A percentile compares a stretch with the other conserved stretches of the same genome.
Evolutionary conservation across 2,888 invertebrate genomes (phyloP).

Genomic region (Hipparchia sbordonii): DNA sequence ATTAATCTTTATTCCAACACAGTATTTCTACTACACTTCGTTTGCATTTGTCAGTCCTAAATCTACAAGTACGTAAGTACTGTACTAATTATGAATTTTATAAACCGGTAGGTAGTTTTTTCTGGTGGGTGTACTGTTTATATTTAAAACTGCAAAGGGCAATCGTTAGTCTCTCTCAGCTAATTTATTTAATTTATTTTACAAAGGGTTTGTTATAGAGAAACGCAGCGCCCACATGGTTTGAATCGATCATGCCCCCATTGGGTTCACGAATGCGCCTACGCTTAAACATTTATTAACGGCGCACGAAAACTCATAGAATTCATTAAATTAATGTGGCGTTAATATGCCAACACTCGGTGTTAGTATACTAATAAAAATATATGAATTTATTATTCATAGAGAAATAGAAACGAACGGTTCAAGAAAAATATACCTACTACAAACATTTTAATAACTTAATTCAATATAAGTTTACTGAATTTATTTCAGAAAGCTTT

Average conservation of each 20-base stretch:
- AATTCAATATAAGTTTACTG: neutral
- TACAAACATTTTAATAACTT: neutral
- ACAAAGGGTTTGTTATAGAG: constrained; percentile 77
- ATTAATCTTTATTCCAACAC: too few relatives aligned
- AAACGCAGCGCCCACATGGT: constrained; percentile 68
- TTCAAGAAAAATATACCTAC: neutral
- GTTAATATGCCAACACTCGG: constrained; percentile 18
- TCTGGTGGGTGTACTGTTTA: constrained; percentile 44
- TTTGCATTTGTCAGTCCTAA: too few relatives aligned
- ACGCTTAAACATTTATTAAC: constrained; percentile 28
- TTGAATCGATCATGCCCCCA: constrained; percentile 74
- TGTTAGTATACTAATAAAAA: constrained; percentile 10
- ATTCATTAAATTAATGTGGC: constrained; percentile 20
- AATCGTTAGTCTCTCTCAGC: constrained; percentile 64
- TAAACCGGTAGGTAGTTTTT: neutral
- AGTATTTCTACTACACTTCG: too few relatives aligned
- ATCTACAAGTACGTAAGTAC: too few relatives aligned
- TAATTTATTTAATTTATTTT: constrained; percentile 65
- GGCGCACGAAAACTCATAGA: constrained; percentile 24
- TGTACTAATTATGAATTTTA: neutral
- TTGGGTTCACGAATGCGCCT: constrained; percentile 53
- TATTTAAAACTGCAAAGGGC: constrained; percentile 71
- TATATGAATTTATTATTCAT: constrained; percentile 12
- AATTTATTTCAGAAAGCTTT: too few relatives aligned
- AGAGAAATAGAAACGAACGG: constrained; percentile 3